phyloP scores from a whole-genome alignment of 1,140 invertebrate genomes.

The Scaptomyza hsui region DNA sequence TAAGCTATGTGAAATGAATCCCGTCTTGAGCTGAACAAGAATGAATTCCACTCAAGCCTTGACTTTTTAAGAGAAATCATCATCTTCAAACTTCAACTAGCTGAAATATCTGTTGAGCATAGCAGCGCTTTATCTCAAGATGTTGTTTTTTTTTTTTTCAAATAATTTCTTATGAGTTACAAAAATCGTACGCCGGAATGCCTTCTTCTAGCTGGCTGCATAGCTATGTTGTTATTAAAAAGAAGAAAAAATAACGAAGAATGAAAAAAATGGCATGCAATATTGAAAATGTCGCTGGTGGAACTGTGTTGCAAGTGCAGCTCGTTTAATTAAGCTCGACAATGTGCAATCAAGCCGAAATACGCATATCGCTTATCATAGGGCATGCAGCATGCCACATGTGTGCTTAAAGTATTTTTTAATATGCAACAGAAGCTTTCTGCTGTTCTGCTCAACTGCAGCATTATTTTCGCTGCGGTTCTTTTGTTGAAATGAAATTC shows the following conservation, averaged over 20 bases:
- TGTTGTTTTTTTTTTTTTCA: background rate
- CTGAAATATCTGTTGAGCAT: too few species aligned
- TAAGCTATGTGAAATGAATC: background rate
- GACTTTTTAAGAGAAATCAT: background rate
- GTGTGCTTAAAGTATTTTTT: constrained; percentile 25
- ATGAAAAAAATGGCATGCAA: constrained; percentile 15
- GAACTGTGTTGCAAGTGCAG: background rate
- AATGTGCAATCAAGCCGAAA: constrained; percentile 35
- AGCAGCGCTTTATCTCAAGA: background rate
- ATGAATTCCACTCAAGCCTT: background rate
- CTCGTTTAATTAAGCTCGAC: constrained; percentile 49
- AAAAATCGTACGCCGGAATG: constrained; percentile 1
- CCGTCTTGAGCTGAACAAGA: background rate
- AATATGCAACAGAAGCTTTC: background rate
- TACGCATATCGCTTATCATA: constrained; percentile 13
- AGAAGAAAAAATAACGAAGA: too few species aligned
- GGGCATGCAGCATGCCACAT: constrained; percentile 11
- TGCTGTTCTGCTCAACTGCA: background rate
- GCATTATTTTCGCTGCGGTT: constrained; percentile 37
- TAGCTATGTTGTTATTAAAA: constrained; percentile 1
- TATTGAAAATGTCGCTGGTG: constrained; percentile 14
- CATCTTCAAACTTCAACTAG: background rate
- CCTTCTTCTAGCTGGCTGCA: constrained; percentile 14
- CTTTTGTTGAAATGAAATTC: constrained; percentile 64
- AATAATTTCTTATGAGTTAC: constrained; percentile 2